Evolutionary conservation across 2,888 invertebrate species (phyloP).

Genomic region (Caradrina kadenii): DNA sequence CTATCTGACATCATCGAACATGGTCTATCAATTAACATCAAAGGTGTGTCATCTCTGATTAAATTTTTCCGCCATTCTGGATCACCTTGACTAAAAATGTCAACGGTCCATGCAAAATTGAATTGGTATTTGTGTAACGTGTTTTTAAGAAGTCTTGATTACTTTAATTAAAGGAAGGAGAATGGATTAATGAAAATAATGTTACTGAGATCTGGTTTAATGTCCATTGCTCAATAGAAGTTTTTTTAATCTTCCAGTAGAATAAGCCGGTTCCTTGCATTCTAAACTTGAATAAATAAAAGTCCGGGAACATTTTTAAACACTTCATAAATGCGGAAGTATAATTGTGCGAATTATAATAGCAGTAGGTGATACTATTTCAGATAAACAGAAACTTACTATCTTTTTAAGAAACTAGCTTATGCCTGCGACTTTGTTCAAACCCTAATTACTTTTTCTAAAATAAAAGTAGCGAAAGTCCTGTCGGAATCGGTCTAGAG

Average conservation of each 20-base stretch:
- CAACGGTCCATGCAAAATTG: slow-evolving; percentile 12
- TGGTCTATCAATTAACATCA: slow-evolving; percentile 18
- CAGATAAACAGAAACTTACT: too few relatives aligned
- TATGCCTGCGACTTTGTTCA: too few relatives aligned
- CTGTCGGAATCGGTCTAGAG: too few relatives aligned
- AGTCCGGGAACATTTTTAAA: not conserved
- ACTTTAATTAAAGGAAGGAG: slow-evolving; percentile 27
- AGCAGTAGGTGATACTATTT: not conserved
- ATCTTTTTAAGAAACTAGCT: too few relatives aligned
- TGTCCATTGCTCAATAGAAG: not conserved
- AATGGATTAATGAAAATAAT: not conserved
- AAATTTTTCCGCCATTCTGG: slow-evolving; percentile 18
- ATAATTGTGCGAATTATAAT: not conserved
- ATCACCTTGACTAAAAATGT: slow-evolving; percentile 53
- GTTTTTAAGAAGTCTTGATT: slow-evolving; percentile 15
- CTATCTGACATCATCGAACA: slow-evolving; percentile 10
- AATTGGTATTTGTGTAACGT: not conserved
- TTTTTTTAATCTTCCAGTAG: not conserved
- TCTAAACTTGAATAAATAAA: not conserved
- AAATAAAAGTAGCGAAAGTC: too few relatives aligned
- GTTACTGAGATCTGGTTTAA: not conserved
- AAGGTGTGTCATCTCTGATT: slow-evolving; percentile 14
- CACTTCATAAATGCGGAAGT: not conserved
- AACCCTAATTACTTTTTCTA: too few relatives aligned
- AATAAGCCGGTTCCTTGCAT: not conserved